Evolutionary conservation across 2,888 invertebrate genomes (phyloP).

Genomic region (Chesias legatella): DNA sequence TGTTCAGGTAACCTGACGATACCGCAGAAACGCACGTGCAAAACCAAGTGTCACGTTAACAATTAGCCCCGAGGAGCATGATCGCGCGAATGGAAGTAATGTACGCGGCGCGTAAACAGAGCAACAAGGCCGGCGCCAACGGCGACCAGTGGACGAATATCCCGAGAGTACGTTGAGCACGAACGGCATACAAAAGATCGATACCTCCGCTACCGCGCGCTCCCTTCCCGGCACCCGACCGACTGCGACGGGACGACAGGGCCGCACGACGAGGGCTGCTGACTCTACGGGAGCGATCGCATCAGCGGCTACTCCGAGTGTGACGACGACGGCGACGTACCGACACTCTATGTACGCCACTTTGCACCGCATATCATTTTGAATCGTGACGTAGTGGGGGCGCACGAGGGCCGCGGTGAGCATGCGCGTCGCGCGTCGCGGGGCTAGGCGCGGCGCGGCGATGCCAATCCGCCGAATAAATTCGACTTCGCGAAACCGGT

Average conservation of each 20-base stretch:
- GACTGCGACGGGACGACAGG: conserved; percentile 37
- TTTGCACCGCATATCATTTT: conserved; percentile 58
- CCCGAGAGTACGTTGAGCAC: conserved; percentile 70
- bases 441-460: too few species aligned
- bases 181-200: conserved; percentile 71
- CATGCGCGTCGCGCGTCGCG: conserved; percentile 67
- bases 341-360: conserved; percentile 48
- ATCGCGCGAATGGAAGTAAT: conserved; percentile 65
- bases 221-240: conserved; percentile 58
- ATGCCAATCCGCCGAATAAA: conserved; percentile 50
- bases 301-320: conserved; percentile 42
- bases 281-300: conserved; percentile 39
- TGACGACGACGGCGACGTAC: conserved; percentile 40
- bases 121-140: conserved; percentile 75
- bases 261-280: conserved; percentile 29
- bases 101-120: conserved; percentile 68
- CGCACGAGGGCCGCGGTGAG: conserved; percentile 54
- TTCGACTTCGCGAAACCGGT: conserved; percentile 45
- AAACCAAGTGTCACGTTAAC: conserved; percentile 57
- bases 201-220: conserved; percentile 66
- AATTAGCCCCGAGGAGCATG: conserved; percentile 66
- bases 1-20: conserved; percentile 31
- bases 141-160: conserved; percentile 73
- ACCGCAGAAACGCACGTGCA: conserved; percentile 44
- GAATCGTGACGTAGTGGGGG: conserved; percentile 63